These are phyloP conservation scores for Pseudotriccus pelzelni DNA, from an alignment of 2,797 vertebrate species.

Conservation along the genomic window DNA sequence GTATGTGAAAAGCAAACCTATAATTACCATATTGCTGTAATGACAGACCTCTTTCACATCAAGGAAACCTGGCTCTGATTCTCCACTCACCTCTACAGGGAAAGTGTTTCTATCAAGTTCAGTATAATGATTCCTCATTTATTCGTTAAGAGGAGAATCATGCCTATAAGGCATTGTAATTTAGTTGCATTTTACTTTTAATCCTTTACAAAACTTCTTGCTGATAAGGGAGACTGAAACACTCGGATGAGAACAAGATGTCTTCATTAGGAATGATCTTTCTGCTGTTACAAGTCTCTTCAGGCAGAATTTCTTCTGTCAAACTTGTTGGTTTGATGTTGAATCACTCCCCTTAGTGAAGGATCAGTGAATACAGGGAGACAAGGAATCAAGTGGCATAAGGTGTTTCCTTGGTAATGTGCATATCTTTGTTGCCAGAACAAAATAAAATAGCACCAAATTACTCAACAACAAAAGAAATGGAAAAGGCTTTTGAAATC, in stretches of 20 bases:
- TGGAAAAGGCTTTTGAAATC: conserved; percentile 35
- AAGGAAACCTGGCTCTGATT: neutral
- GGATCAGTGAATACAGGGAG: neutral
- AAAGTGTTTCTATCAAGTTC: neutral
- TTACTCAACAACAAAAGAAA: conserved; percentile 49
- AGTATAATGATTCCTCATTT: neutral
- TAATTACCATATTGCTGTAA: neutral
- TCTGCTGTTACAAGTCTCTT: neutral
- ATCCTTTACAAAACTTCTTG: neutral
- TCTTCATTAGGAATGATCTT: conserved; percentile 4
- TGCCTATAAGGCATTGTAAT: neutral
- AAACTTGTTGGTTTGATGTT: conserved; percentile 28
- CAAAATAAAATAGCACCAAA: conserved; percentile 30
- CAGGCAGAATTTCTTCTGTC: conserved; percentile 10
- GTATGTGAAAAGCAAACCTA: neutral
- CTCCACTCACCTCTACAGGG: neutral
- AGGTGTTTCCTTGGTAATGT: conserved; percentile 37
- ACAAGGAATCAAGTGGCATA: neutral
- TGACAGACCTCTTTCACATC: neutral
- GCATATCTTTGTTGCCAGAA: neutral
- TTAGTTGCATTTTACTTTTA: neutral
- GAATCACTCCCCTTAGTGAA: neutral
- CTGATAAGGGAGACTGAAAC: neutral
- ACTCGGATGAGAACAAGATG: neutral
- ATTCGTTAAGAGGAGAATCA: neutral